These are phyloP conservation scores for Magallana nippona DNA, from an alignment of 2,888 invertebrate genomes.

Conservation along the genomic window DNA sequence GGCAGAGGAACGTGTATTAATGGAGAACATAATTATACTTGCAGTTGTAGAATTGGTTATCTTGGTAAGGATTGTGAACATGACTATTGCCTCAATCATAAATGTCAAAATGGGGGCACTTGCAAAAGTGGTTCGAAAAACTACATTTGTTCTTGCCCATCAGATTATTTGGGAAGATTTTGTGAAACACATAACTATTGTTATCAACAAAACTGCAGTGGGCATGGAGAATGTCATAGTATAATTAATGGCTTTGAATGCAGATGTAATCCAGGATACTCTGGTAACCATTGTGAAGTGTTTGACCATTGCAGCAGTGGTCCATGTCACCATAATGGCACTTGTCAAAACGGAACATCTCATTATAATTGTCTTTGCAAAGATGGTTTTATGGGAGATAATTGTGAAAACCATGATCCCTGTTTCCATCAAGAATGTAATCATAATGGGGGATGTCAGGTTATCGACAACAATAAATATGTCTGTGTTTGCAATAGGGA, in stretches of 20 bases:
- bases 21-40: too few species aligned
- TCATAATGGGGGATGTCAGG: background rate
- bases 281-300: background rate
- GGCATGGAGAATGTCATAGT: background rate
- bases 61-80: too few species aligned
- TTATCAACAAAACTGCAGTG: too few species aligned
- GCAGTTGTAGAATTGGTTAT: too few species aligned
- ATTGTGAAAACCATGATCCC: background rate
- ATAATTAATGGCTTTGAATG: background rate
- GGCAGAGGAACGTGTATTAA: too few species aligned
- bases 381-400: background rate
- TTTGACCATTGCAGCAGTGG: background rate
- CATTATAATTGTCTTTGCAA: background rate
- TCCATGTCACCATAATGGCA: background rate
- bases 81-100: too few species aligned
- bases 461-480: background rate
- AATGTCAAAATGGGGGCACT: too few species aligned
- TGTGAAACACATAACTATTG: too few species aligned
- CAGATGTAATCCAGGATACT: background rate
- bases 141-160: too few species aligned
- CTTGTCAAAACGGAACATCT: background rate
- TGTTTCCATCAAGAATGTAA: background rate
- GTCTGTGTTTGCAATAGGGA: background rate
- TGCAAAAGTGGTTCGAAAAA: too few species aligned
- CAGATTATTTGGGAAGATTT: too few species aligned